phyloP scores from a whole-genome alignment of 2,888 invertebrate species.

The Cephus pygmeus region DNA sequence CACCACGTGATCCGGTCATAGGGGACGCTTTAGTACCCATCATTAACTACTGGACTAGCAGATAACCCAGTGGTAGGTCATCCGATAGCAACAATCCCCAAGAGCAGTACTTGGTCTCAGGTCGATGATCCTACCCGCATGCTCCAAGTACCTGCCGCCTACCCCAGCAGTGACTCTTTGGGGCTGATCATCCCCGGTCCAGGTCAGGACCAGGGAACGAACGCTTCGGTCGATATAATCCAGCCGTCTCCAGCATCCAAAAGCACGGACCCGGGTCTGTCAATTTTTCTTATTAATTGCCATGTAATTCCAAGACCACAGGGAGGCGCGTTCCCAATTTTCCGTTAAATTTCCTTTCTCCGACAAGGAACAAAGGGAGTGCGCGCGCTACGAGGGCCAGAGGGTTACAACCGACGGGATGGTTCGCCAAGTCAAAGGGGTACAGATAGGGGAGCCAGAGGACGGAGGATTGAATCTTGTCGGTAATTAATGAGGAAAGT shows the following conservation, averaged over 20 bases:
- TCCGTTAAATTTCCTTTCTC: conserved; percentile 52
- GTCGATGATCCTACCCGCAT: conserved; percentile 38
- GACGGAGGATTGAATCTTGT: conserved; percentile 53
- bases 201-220: too few relatives aligned
- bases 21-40: background rate
- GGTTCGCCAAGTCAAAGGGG: conserved; percentile 28
- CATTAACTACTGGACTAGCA: background rate
- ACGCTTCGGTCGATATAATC: background rate
- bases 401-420: conserved; percentile 1
- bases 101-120: conserved; percentile 33
- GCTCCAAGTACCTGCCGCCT: conserved; percentile 17
- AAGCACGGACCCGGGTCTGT: background rate
- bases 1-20: background rate
- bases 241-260: background rate
- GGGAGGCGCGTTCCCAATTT: conserved; percentile 47
- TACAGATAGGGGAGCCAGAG: conserved; percentile 26
- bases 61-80: background rate
- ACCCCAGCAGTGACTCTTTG: background rate
- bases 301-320: conserved; percentile 38
- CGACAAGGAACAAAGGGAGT: conserved; percentile 44
- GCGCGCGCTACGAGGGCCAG: conserved; percentile 14
- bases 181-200: background rate
- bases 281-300: conserved; percentile 45
- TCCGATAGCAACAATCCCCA: background rate
- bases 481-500: conserved; percentile 61